Percentiles rank a stretch among this genome's conserved stretches.
These are phyloP conservation scores for Epizoanthus scotinus DNA, from an alignment of 92 coral and sea anemone species.

Conservation along the genomic window DNA sequence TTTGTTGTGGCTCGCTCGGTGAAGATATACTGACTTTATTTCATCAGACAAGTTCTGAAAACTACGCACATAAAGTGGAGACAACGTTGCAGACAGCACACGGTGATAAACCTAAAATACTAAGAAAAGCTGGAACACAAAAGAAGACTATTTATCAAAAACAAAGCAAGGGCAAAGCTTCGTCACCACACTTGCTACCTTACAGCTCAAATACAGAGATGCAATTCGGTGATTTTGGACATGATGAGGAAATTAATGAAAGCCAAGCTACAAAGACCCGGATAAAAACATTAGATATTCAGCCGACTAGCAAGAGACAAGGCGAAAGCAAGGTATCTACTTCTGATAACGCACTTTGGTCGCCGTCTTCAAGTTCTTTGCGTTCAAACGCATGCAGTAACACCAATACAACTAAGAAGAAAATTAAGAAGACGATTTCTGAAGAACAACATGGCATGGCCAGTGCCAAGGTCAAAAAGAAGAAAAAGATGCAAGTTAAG, in stretches of 20 bases:
- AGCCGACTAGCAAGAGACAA: not conserved
- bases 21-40: not conserved
- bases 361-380: too few relatives aligned
- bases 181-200: not conserved
- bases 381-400: not conserved
- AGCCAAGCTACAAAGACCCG: too few relatives aligned
- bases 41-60: not conserved
- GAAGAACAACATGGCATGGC: not conserved
- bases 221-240: not conserved
- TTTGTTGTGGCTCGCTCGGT: not conserved
- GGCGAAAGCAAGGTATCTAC: not conserved
- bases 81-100: not conserved
- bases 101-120: not conserved
- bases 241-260: not conserved
- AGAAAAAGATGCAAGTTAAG: not conserved
- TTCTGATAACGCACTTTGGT: not conserved
- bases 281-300: not conserved
- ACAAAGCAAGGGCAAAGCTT: not conserved
- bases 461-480: not conserved
- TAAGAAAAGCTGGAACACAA: not conserved
- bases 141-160: not conserved
- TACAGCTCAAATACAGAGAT: not conserved
- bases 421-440: not conserved
- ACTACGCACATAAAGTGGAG: not conserved
- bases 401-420: not conserved